A percentile compares a stretch with the other conserved stretches of the same genome.
Evolutionary conservation across 2,888 invertebrate species (phyloP).

Genomic region (Plebejus melissa): DNA sequence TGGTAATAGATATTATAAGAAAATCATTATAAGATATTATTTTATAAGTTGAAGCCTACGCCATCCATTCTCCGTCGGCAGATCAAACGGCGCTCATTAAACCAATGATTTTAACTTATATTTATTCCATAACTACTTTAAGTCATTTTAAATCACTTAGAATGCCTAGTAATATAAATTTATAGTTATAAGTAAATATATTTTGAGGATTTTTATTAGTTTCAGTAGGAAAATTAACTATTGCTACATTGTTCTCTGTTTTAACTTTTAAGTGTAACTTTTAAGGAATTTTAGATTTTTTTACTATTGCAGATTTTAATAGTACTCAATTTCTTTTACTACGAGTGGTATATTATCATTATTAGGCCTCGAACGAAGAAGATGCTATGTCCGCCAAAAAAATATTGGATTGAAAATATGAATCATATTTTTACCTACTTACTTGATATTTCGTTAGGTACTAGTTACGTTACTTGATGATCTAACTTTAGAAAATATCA

Average conservation of each 20-base stretch:
- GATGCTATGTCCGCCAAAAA: no score
- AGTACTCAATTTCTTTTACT: no score
- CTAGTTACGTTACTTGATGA: no score
- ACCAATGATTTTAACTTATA: neutral
- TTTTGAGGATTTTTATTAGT: neutral
- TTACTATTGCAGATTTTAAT: no score
- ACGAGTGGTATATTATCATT: no score
- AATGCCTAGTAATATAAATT: neutral
- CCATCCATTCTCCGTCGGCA: constrained; percentile 12
- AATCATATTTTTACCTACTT: no score
- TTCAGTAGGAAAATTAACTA: neutral
- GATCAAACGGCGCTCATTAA: constrained; percentile 8
- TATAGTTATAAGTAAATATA: neutral
- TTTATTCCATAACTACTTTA: neutral
- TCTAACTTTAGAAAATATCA: no score
- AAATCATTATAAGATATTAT: constrained; percentile 4
- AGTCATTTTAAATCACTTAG: neutral
- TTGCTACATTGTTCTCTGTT: neutral
- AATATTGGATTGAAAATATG: neutral
- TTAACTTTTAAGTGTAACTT: no score
- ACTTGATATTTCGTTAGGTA: no score
- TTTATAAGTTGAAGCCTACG: neutral
- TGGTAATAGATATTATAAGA: neutral
- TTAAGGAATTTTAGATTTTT: neutral
- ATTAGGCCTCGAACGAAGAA: no score